Evolutionary conservation across 2,797 vertebrate species (phyloP).

Genomic region (Neopelma chrysocephalum): DNA sequence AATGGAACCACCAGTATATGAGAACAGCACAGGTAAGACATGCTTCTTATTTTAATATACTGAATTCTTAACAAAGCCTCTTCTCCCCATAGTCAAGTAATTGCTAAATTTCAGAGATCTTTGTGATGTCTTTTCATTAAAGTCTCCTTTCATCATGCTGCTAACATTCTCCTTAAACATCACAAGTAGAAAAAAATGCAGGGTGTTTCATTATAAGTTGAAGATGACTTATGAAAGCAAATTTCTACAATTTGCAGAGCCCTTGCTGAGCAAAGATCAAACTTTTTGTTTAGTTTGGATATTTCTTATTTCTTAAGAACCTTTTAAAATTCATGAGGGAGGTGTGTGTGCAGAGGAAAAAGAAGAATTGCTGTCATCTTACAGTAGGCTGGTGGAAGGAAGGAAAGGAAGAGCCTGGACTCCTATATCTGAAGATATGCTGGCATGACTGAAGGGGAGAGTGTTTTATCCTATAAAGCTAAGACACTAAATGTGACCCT

Average conservation of each 20-base stretch:
- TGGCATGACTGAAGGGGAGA: neutral
- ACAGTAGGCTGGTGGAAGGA: neutral
- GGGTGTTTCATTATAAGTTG: neutral
- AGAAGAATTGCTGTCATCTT: neutral
- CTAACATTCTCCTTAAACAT: neutral
- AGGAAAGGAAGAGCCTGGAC: neutral
- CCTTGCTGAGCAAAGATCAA: neutral
- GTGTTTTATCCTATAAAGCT: neutral
- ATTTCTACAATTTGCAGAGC: neutral
- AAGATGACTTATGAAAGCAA: neutral
- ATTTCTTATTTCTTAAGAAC: neutral
- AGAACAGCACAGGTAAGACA: neutral
- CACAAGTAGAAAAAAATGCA: neutral
- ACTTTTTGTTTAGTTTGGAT: neutral
- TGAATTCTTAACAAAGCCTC: neutral
- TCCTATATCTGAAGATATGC: neutral
- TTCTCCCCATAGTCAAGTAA: neutral
- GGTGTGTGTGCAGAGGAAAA: neutral
- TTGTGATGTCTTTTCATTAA: neutral
- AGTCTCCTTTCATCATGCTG: neutral
- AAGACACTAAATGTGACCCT: neutral
- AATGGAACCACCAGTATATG: neutral
- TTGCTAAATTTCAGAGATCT: neutral
- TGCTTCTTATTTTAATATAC: neutral
- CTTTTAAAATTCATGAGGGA: neutral